Base-by-base conservation (phyloP, 2,113 vertebrate genomes). In the Gobius niger region DNA sequence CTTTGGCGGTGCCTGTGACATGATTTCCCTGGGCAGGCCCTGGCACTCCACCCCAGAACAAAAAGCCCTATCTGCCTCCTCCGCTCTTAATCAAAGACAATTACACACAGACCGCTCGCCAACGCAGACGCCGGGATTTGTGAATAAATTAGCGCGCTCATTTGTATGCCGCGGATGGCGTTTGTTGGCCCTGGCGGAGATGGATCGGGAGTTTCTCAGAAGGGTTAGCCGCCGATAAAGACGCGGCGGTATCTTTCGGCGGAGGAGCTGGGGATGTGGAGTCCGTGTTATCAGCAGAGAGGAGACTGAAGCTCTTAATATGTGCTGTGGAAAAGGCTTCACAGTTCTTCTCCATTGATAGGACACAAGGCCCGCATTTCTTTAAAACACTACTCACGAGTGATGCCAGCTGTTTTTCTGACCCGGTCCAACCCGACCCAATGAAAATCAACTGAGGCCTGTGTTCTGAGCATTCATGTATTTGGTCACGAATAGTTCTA, bases 11-110 rank as follows among this genome's bases (percentile, higher is more conserved):
- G 24, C 68, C 50, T 73, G 76, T 72, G 82, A 82, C 78, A 76
- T 83, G 76, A 87, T 88, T 90, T 91, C 84, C 86, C 81, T 83
- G 76, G 84, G 81, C 90, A 89, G 52, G 81, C 65, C 82, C 67
- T 73, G 61, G 75, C 81, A 34, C 69, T 79, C 83, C 76, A 85
- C 77, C 81, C 63, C 73, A 88, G 82, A 90, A 91, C 90, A 91
- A 90, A 91, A 83, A 78, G 74, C 73, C 72, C 81, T 85, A 72
- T 89, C 90, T 90, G 63, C 70, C 74, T 66, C 84, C 77, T 84
- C 83, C 69, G 88, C 87, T 90, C 90, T 92, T 91, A 93, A 93
- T 93, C 91, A 92, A 89, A 91, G 87, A 88, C 87, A 91, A 92
- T 93, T 93, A 92, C 18, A 91, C 91, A 85, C 78, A 61, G 76